Conservation (phyloP, 2,113 vertebrate genomes). For the Gulo gulo region DNA sequence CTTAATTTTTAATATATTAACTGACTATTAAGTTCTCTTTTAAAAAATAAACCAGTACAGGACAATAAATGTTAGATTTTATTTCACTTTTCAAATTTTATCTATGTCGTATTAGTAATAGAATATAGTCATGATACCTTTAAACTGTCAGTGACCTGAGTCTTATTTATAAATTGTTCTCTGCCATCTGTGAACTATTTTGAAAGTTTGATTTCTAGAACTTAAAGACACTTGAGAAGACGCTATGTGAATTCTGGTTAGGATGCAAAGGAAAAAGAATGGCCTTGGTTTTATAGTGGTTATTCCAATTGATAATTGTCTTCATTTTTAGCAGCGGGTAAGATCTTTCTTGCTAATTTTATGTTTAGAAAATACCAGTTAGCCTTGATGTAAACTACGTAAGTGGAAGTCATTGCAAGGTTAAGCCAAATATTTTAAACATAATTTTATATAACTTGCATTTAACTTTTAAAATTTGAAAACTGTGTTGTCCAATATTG, state of each 20-base stretch:
- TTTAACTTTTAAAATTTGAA: background rate
- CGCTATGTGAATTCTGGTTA: background rate
- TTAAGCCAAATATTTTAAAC: background rate
- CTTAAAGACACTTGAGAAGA: background rate
- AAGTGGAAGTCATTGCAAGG: background rate
- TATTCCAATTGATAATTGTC: background rate
- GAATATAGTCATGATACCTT: background rate
- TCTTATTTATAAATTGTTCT: background rate
- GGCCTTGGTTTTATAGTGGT: background rate
- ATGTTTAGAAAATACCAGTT: background rate
- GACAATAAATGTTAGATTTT: conserved; percentile 14
- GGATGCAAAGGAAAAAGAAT: background rate
- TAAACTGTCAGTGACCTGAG: background rate
- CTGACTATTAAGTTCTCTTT: background rate
- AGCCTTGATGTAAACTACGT: background rate
- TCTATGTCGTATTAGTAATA: background rate
- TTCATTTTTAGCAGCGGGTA: background rate
- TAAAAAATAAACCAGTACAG: conserved; percentile 24
- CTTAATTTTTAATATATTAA: background rate
- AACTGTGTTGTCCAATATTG: background rate
- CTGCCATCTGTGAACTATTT: background rate
- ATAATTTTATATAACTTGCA: background rate
- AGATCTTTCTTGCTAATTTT: conserved; percentile 2
- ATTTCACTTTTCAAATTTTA: background rate
- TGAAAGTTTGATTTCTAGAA: conserved; percentile 16